Evolutionary conservation across 2,797 vertebrate species (phyloP).

Genomic region (Premnoplex brunnescens): DNA sequence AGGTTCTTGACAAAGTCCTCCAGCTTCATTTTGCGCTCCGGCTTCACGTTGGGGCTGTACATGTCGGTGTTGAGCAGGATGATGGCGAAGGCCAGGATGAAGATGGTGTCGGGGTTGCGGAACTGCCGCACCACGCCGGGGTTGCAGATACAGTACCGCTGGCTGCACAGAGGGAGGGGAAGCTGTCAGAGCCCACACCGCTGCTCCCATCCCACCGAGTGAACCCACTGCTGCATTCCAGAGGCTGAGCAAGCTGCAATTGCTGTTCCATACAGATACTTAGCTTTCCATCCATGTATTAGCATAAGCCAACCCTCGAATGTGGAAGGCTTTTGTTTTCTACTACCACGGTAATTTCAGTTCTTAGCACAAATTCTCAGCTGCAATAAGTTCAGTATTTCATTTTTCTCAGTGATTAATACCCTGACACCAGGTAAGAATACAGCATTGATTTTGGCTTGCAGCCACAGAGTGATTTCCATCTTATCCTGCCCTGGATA

Average conservation of each 20-base stretch:
- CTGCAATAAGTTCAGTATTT: neutral
- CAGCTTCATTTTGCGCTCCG: conserved; percentile 97
- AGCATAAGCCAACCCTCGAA: neutral
- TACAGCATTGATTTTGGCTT: neutral
- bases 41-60: conserved; percentile 98
- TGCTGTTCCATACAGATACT: neutral
- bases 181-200: neutral
- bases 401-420: neutral
- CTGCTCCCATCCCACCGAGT: neutral
- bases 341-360: neutral
- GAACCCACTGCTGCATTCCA: neutral
- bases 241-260: neutral
- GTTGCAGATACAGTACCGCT: conserved; percentile 97
- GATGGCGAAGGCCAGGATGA: conserved; percentile 96
- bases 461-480: neutral
- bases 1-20: conserved; percentile 98
- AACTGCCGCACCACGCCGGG: conserved; percentile 94
- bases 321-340: neutral
- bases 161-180: conserved; percentile 70
- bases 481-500: neutral
- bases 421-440: neutral
- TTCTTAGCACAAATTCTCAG: neutral
- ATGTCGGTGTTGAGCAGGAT: conserved; percentile 98
- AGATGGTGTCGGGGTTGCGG: conserved; percentile 96
- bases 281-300: neutral